These are phyloP conservation scores for Anagyrus pseudococci DNA, from an alignment of 2,888 invertebrate genomes.

Conservation along the genomic window DNA sequence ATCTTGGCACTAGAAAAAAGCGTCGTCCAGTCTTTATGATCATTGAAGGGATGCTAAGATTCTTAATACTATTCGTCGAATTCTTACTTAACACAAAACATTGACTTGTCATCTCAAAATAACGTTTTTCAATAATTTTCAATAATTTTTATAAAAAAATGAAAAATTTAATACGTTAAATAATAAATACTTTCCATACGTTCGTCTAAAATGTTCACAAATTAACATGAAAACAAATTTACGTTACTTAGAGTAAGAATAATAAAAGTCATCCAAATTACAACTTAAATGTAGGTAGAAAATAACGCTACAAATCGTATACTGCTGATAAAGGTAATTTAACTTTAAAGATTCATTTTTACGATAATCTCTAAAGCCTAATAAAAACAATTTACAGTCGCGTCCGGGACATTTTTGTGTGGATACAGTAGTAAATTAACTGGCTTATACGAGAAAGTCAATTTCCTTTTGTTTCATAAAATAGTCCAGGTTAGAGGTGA, in stretches of 20 bases:
- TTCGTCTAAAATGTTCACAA: not conserved
- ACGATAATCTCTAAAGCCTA: no score
- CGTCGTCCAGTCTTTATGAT: conserved; percentile 31
- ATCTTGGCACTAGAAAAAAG: conserved; percentile 35
- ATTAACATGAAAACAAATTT: not conserved
- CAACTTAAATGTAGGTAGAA: not conserved
- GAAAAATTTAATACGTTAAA: not conserved
- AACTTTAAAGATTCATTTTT: no score
- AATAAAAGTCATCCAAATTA: not conserved
- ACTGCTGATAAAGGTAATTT: no score
- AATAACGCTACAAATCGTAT: not conserved
- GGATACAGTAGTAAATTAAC: no score
- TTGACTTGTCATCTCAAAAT: not conserved
- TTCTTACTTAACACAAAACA: not conserved
- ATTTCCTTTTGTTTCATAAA: not conserved
- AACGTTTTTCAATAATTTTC: not conserved
- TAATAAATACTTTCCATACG: not conserved
- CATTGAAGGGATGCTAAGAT: not conserved
- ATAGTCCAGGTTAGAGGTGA: not conserved
- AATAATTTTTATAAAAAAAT: not conserved
- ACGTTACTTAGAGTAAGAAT: not conserved
- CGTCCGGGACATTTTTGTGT: no score
- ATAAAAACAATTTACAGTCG: no score
- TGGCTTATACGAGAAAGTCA: no score
- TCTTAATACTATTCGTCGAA: no score